Base-by-base conservation (phyloP, 2,797 vertebrate genomes). In the Sebastes steindachneri region DNA sequence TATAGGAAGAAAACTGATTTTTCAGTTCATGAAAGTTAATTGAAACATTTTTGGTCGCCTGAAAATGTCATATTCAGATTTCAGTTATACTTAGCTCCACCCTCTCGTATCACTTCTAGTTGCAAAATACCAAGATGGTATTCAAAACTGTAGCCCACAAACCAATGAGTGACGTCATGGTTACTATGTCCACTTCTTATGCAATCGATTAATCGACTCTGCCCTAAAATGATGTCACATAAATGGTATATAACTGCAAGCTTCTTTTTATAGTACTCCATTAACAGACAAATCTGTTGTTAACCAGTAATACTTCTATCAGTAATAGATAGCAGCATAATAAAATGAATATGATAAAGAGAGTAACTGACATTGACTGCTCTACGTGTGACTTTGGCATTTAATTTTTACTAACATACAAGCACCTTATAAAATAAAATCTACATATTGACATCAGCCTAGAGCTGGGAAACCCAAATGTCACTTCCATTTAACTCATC, bases 401-500 rank as follows among this genome's bases (percentile, higher is more conserved):
- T 81, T 76, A 14, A 51, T 70, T 82, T 76, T 26, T 59, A 9
- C 28, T 9, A 66, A 77, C 62, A 70, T 25, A 54, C 9, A 76
- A 59, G 60, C 26, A 70, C 55, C 72, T 72, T 67, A 54, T 45
- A 68, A 80, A 86, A 79, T 64, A 35, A 81, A 78, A 84, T 86
- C 64, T 63, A 66, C 74, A 66, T 73, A 75, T 60, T 57, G 86
- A 88, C 82, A 79, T 29, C 33, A 55, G 67, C 60, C 76, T 35
- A 12, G 37, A 75, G 69, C 77, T 65, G 58, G 25, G 62, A 70
- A 81, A 80, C 73, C 75, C 64, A 68, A 80, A 73, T 77, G 93
- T 85, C 79, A 77, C 88, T 88, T 89, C 54, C 53, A 77, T 69
- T 94, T 70, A 92, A 81, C 77, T 86, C 87, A 81, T 89, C 82